phyloP scores from a whole-genome alignment of 2,888 invertebrate species.

The Dolomedes plantarius region DNA sequence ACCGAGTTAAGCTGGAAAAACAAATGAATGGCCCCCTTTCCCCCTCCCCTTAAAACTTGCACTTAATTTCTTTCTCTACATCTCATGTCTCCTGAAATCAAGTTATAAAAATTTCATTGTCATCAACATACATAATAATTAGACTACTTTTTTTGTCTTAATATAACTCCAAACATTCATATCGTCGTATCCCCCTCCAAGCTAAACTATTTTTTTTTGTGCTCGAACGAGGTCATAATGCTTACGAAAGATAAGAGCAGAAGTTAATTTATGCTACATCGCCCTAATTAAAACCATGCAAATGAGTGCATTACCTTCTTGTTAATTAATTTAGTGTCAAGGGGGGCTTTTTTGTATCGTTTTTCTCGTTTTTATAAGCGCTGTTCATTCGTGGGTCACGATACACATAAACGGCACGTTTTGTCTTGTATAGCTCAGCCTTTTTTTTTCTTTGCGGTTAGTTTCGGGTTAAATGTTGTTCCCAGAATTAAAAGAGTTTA shows the following conservation, averaged over 20 bases:
- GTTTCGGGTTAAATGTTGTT: slow-evolving; percentile 18
- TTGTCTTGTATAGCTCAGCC: background rate
- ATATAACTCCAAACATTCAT: too few species aligned
- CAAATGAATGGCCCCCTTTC: too few species aligned
- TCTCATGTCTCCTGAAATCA: too few species aligned
- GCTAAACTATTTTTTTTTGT: background rate
- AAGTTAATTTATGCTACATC: slow-evolving; percentile 66
- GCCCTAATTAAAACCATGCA: slow-evolving; percentile 68
- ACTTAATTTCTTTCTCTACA: too few species aligned
- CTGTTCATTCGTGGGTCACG: slow-evolving; percentile 25
- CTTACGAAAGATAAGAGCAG: slow-evolving; percentile 28
- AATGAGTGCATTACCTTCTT: slow-evolving; percentile 64
- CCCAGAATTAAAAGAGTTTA: slow-evolving; percentile 21
- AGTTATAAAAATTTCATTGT: too few species aligned
- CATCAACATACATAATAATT: too few species aligned
- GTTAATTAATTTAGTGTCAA: slow-evolving; percentile 70
- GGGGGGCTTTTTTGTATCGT: slow-evolving; percentile 41
- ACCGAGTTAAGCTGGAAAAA: too few species aligned
- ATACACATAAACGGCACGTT: slow-evolving; percentile 37
- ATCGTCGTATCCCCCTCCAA: too few species aligned
- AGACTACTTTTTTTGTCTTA: too few species aligned
- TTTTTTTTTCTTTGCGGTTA: slow-evolving; percentile 4
- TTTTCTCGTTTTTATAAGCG: background rate
- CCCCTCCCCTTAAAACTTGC: too few species aligned
- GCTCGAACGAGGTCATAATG: background rate